Conservation (phyloP, 1,140 invertebrate genomes). For the Platorchestia sp. region DNA sequence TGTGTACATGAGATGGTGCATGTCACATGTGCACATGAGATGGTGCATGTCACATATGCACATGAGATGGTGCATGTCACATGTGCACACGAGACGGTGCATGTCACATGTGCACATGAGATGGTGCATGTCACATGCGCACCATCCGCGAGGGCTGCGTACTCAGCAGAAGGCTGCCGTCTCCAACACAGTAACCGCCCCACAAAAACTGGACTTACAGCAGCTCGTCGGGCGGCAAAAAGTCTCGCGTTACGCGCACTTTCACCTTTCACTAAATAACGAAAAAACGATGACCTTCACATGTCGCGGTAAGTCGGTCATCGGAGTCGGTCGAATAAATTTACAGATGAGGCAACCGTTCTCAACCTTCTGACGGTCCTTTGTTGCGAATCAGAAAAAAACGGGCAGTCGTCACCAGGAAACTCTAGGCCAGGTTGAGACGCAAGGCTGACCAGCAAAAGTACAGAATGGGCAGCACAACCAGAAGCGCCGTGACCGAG, state of each 20-base stretch:
- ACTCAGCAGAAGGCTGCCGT: background rate
- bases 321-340: conserved; percentile 32
- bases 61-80: background rate
- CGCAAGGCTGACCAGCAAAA: background rate
- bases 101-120: too few relatives aligned
- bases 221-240: background rate
- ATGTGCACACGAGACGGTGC: background rate
- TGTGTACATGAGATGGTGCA: too few relatives aligned
- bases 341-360: background rate
- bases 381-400: background rate
- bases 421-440: background rate
- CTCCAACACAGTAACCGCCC: background rate
- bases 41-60: too few relatives aligned
- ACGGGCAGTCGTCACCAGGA: conserved; percentile 13
- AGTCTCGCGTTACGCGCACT: conserved; percentile 44
- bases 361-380: background rate
- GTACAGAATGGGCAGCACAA: background rate
- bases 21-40: too few relatives aligned
- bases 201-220: conserved; percentile 29
- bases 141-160: background rate
- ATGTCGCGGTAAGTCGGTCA: conserved; percentile 41
- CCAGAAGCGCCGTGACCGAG: background rate
- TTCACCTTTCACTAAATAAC: conserved; percentile 34
- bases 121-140: background rate
- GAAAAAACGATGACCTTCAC: conserved; percentile 52